phyloP scores from a whole-genome alignment of 2,797 vertebrate genomes.

The Delichon dasypus region DNA sequence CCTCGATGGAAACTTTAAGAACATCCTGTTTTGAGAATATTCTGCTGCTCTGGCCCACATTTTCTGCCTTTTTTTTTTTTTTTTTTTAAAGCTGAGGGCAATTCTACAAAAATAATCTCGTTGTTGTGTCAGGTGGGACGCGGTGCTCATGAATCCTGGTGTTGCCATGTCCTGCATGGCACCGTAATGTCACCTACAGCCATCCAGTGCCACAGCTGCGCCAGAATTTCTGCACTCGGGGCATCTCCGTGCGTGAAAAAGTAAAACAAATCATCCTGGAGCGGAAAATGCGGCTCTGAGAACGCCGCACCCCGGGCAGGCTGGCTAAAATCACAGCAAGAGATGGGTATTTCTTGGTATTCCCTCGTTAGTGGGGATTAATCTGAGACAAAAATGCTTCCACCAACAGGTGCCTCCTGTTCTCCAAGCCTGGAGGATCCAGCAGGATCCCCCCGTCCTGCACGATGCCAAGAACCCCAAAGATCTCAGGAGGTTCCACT shows the following conservation, averaged over 20 bases:
- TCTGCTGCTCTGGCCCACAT: neutral
- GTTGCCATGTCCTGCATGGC: fast-evolving
- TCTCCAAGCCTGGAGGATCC: neutral
- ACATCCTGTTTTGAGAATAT: constrained; percentile 18
- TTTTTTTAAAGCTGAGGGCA: neutral
- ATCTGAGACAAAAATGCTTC: neutral
- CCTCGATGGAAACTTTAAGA: neutral
- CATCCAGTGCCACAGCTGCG: neutral
- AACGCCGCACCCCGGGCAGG: fast-evolving
- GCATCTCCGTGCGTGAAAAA: neutral
- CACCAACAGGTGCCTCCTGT: neutral
- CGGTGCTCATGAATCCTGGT: neutral
- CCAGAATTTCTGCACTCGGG: neutral
- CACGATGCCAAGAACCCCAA: neutral
- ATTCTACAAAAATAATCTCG: neutral
- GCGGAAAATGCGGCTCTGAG: neutral
- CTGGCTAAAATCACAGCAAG: neutral
- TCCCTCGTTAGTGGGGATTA: neutral
- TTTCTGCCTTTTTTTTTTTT: neutral
- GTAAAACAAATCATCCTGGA: neutral
- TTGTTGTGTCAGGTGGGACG: neutral
- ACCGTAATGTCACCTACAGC: neutral
- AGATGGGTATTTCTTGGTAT: fast-evolving
- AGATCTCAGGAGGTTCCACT: neutral
- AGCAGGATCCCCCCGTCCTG: neutral